Base-by-base conservation (phyloP, 1,140 invertebrate species). In the Papilio aristodemus region DNA sequence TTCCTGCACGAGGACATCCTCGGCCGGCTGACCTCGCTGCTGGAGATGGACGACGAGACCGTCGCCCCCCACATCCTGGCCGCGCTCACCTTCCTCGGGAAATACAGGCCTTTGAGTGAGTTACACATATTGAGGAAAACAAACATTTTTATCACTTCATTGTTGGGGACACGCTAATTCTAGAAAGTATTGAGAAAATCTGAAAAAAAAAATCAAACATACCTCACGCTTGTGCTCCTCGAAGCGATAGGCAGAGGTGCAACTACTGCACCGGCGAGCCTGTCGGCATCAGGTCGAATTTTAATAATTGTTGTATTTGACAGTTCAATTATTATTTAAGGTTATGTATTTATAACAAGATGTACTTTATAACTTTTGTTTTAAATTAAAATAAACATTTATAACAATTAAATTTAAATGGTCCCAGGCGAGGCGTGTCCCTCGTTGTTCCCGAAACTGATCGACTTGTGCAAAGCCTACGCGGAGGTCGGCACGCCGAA, bases 401-500 rank as follows among this genome's bases (percentile, higher is more conserved):
- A n/a, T n/a, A n/a, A n/a, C n/a, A n/a, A n/a, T n/a, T n/a, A n/a
- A n/a, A n/a, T n/a, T 39, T 59, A 32, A 77, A 72, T 69, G 72
- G 75, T 92, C 91, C 1, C 81, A 96, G 95, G 93, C 85, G 95
- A 97, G 76, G 93, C 94, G 17, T 95, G 95, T 58, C 94, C 94
- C 0, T 91, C 94, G 39, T 91, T 96, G 43, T 94, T 96, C 88
- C 93, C 95, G 25, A 92, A 92, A 68, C 89, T 99, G 81, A 94
- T 96, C 22, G 96, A 96, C 1, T 94, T 97, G 41, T 97, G 98
- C 82, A 96, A 97, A 80, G 95, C 95, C 27, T 96, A 98, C 83
- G 95, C 96, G 0, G 95, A 96, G 78, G 94, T 95, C 25, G 98
- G 98, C 4, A 97, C 97, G 2, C 95, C 97, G 0, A 98, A 98